Evolutionary conservation across 2,113 vertebrate species (phyloP).

Genomic region (Mola mola): DNA sequence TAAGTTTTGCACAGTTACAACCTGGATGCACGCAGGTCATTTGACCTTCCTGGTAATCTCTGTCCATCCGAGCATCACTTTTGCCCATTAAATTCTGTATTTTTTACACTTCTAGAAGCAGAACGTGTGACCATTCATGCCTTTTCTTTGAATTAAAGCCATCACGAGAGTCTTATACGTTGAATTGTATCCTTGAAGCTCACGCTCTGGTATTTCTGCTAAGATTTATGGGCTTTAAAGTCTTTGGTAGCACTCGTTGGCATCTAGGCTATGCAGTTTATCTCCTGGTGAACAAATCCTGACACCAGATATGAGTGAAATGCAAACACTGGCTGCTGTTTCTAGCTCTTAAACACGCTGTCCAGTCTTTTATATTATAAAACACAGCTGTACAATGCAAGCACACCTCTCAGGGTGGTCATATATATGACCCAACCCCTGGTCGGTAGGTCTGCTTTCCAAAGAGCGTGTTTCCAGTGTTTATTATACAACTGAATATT

Average conservation of each 20-base stretch:
- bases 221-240: not conserved
- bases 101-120: no score
- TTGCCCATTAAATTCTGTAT: no score
- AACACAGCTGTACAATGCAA: no score
- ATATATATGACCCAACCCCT: conserved; percentile 34
- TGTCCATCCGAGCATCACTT: no score
- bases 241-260: not conserved
- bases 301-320: conserved; percentile 18
- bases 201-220: not conserved
- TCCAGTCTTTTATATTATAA: no score
- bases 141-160: no score
- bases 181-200: not conserved
- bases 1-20: no score
- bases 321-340: conserved; percentile 38
- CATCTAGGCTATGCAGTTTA: not conserved
- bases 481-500: conserved; percentile 44
- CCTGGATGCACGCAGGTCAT: no score
- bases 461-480: not conserved
- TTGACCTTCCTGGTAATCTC: no score
- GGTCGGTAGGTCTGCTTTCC: conserved; percentile 20
- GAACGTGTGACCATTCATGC: no score
- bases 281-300: conserved; percentile 19
- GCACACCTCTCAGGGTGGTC: not conserved
- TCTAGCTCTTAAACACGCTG: not conserved
- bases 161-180: not conserved